Base-by-base conservation (phyloP, 1,140 invertebrate species). In the Drosophila eugracilis region DNA sequence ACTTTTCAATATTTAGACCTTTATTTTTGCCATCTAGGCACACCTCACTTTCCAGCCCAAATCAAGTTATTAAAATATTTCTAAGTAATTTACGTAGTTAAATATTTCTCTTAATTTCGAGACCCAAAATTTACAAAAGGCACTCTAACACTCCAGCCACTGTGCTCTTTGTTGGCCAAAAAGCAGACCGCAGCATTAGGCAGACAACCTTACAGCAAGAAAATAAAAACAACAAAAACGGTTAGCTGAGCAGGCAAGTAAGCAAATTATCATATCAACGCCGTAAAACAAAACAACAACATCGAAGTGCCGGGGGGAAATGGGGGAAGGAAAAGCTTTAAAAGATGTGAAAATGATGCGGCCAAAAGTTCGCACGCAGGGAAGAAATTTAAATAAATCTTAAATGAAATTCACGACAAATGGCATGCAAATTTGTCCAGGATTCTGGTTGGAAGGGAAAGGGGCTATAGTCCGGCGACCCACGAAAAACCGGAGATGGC, bases 361-460 rank as follows among this genome's bases (percentile, higher is more conserved):
- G 54, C 53, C 48, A 60, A 65, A 60, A 69, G 71, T 66, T 37
- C 60, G 37, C 50, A 74, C 48, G 42, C 59, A 65, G 21, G 24
- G 14, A 50, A 21, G 41, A 74, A 83, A 83, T 83, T 83, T 83
- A 83, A 83, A 83, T 83, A 83, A 83, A 83, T 84, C 75, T 84
- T 71, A 70, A 83, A 83, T 83, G 63, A 83, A 83, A 83, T 74
- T 83, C 79, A 78, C 62, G 62, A 74, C 74, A 83, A 83, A 84
- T 78, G 80, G 79, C 58, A 75, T 69, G 79, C 79, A 78, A 83
- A 83, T 83, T 83, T 84, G 44, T 49, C 57, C 30, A n/a, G 19
- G 49, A 24, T 21, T 22, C 15, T 7, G 19, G 7, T 4, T 3
- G 34, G 14, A 24, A n/a, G 30, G 12, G n/a, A n/a, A n/a, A 6